Percentiles rank a stretch among this genome's conserved stretches.
Evolutionary conservation across 2,888 invertebrate genomes (phyloP).

Genomic region (Therioaphis trifolii): DNA sequence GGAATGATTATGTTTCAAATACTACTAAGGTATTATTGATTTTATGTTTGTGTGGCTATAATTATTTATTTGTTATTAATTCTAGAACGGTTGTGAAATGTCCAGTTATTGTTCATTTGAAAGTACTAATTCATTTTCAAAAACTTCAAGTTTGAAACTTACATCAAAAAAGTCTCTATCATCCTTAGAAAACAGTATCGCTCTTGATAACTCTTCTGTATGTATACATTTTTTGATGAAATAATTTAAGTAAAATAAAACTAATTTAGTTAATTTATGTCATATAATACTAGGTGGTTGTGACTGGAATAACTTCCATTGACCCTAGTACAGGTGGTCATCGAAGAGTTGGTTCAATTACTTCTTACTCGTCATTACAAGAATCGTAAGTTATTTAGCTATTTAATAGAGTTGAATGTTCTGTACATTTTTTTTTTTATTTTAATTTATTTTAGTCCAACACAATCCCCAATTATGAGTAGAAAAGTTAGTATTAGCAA

Average conservation of each 20-base stretch:
- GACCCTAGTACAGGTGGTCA: conserved; percentile 61
- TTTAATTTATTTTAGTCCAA: conserved; percentile 64
- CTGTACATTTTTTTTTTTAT: neutral
- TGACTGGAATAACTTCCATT: conserved; percentile 63
- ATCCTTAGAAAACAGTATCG: conserved; percentile 55
- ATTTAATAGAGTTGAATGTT: neutral
- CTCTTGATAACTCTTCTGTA: conserved; percentile 63
- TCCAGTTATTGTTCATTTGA: conserved; percentile 60
- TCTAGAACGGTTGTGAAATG: conserved; percentile 57
- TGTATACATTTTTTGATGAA: conserved; percentile 37
- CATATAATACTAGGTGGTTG: conserved; percentile 61
- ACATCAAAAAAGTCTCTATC: conserved; percentile 51
- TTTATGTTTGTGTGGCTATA: neutral
- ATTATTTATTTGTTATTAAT: neutral
- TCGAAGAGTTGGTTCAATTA: conserved; percentile 57
- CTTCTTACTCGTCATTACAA: conserved; percentile 54
- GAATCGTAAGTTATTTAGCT: conserved; percentile 41
- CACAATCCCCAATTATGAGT: conserved; percentile 64
- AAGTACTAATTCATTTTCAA: conserved; percentile 48
- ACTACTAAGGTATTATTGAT: conserved; percentile 50
- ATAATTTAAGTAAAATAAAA: neutral
- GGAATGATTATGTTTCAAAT: conserved; percentile 74
- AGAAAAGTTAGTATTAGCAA: conserved; percentile 64
- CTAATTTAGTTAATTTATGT: neutral
- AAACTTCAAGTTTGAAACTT: conserved; percentile 53